These are phyloP conservation scores for Metopolophium dirhodum DNA, from an alignment of 1,140 invertebrate genomes.

Conservation along the genomic window DNA sequence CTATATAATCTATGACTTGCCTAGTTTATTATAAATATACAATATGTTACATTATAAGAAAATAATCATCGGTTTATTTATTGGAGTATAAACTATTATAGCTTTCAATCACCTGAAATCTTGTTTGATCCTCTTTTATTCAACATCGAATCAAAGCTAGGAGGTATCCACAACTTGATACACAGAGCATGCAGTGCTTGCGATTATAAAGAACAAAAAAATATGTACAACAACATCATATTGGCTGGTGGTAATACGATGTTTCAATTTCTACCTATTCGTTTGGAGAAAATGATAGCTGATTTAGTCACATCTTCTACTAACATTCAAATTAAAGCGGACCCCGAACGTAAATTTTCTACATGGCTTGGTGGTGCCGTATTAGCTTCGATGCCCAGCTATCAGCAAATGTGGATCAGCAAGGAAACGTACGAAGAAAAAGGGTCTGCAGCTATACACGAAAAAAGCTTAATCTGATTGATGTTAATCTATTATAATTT, in stretches of 20 bases:
- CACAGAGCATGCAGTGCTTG: slow-evolving; percentile 95
- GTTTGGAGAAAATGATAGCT: slow-evolving; percentile 90
- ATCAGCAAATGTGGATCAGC: slow-evolving; percentile 67
- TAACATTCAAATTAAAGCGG: slow-evolving; percentile 87
- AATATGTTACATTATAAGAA: not conserved
- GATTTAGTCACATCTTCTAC: slow-evolving; percentile 73
- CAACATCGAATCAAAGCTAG: slow-evolving; percentile 76
- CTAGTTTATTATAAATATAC: no score
- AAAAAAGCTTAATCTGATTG: slow-evolving; percentile 75
- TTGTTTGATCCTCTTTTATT: slow-evolving; percentile 89
- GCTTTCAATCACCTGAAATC: slow-evolving; percentile 91
- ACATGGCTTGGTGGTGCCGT: slow-evolving; percentile 29
- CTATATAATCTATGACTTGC: no score
- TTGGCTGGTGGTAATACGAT: slow-evolving; percentile 17
- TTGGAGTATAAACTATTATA: slow-evolving; percentile 58
- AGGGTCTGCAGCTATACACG: slow-evolving; percentile 81
- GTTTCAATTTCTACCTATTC: slow-evolving; percentile 71
- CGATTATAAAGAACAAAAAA: slow-evolving; percentile 89
- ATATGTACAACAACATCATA: slow-evolving; percentile 88
- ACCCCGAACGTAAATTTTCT: slow-evolving; percentile 2
- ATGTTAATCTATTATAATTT: slow-evolving; percentile 1
- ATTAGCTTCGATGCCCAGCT: not conserved
- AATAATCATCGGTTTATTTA: not conserved
- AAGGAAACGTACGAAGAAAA: slow-evolving; percentile 88
- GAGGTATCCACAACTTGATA: slow-evolving; percentile 81